phyloP scores from a whole-genome alignment of 2,797 vertebrate genomes.

The Dipus sagitta region DNA sequence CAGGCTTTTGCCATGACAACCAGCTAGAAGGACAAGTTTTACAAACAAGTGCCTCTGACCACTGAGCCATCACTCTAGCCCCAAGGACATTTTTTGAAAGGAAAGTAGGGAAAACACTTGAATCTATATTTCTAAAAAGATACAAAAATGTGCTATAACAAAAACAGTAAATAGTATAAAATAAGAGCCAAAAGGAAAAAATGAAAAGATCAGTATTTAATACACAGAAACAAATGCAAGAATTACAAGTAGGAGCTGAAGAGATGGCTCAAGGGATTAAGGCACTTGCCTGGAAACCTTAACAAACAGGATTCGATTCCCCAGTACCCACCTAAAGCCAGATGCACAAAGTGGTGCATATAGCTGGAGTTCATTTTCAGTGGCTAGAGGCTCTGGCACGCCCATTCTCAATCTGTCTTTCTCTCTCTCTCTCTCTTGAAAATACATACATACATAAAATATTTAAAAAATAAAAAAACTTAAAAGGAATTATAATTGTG shows the following conservation, averaged over 20 bases:
- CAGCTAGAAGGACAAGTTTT: neutral
- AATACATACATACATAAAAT: too few relatives aligned
- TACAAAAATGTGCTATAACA: neutral
- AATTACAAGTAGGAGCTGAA: neutral
- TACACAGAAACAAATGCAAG: slow-evolving; percentile 12
- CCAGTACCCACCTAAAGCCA: too few relatives aligned
- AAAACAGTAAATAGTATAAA: neutral
- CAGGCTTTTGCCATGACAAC: neutral
- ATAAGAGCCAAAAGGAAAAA: slow-evolving; percentile 9
- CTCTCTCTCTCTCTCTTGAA: too few relatives aligned
- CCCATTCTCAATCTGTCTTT: too few relatives aligned
- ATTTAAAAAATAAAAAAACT: too few relatives aligned
- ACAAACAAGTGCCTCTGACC: neutral
- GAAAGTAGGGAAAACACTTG: neutral
- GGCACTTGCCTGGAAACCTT: too few relatives aligned
- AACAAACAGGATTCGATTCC: too few relatives aligned
- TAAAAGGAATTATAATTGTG: neutral
- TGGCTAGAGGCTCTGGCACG: too few relatives aligned
- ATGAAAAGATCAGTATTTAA: neutral
- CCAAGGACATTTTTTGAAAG: neutral
- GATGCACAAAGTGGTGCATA: too few relatives aligned
- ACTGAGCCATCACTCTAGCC: too few relatives aligned
- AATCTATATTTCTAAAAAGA: neutral
- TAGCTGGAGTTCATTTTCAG: too few relatives aligned
- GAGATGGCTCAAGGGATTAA: too few relatives aligned